A percentile compares a stretch with the other conserved stretches of the same genome.
phyloP scores from a whole-genome alignment of 2,888 invertebrate genomes.

The Hyposoter dolosus region DNA sequence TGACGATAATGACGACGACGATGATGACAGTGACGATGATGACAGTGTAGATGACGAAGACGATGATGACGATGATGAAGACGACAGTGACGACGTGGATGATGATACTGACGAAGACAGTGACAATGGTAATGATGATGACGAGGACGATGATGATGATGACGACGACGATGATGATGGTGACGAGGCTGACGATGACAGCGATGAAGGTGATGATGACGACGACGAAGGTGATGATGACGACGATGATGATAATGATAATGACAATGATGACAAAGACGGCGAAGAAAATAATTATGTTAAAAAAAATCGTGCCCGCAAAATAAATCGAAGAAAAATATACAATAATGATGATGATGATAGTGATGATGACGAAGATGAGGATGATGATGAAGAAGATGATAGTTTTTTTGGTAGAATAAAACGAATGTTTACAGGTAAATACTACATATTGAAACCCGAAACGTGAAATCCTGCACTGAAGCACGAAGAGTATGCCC shows the following conservation, averaged over 20 bases:
- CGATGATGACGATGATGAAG: constrained; percentile 87
- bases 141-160: constrained; percentile 82
- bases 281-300: constrained; percentile 77
- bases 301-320: too few species aligned
- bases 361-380: too few species aligned
- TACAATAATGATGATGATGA: too few species aligned
- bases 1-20: constrained; percentile 84
- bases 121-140: constrained; percentile 81
- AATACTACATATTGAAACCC: too few species aligned
- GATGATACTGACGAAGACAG: constrained; percentile 81
- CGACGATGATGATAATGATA: constrained; percentile 77
- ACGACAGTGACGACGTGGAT: constrained; percentile 86
- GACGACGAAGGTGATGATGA: constrained; percentile 86
- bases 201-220: constrained; percentile 84
- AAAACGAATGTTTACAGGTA: too few species aligned
- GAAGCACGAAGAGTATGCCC: too few species aligned
- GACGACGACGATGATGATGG: constrained; percentile 81
- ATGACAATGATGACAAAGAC: constrained; percentile 71
- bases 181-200: constrained; percentile 84
- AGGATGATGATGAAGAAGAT: too few species aligned
- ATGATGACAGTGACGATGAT: constrained; percentile 84
- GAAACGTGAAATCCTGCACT: too few species aligned
- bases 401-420: too few species aligned
- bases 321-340: not conserved
- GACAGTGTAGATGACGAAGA: constrained; percentile 80